phyloP scores from a whole-genome alignment of 1,140 invertebrate species.

The Macrosteles quadrilineatus region DNA sequence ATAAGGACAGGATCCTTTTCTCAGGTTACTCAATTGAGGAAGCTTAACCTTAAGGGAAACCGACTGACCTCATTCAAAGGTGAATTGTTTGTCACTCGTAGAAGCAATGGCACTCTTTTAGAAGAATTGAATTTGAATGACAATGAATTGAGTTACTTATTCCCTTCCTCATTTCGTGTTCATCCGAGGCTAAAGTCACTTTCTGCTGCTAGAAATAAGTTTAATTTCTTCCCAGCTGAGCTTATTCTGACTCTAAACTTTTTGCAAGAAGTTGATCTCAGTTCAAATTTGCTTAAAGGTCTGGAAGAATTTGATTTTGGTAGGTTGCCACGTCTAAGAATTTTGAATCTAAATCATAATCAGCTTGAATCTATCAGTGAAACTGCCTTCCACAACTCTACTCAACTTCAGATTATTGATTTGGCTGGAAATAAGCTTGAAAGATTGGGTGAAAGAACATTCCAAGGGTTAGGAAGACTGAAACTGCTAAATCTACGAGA shows the following conservation, averaged over 20 bases:
- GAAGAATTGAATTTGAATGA: conserved; percentile 72
- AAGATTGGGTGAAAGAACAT: conserved; percentile 72
- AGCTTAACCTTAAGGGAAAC: conserved; percentile 68
- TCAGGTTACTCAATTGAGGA: conserved; percentile 66
- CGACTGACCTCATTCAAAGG: conserved; percentile 74
- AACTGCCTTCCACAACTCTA: conserved; percentile 87
- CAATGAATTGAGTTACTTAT: conserved; percentile 76
- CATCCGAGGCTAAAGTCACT: conserved; percentile 72
- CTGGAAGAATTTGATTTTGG: conserved; percentile 84
- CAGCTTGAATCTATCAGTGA: conserved; percentile 77
- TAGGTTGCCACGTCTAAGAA: conserved; percentile 68
- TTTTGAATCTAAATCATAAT: conserved; percentile 70
- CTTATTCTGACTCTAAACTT: conserved; percentile 66
- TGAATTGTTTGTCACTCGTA: conserved; percentile 71
- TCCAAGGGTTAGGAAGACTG: conserved; percentile 77
- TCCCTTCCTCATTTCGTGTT: conserved; percentile 79
- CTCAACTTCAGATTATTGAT: conserved; percentile 79
- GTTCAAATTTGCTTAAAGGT: conserved; percentile 70
- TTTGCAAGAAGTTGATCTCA: conserved; percentile 73
- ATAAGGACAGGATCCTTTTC: conserved; percentile 70
- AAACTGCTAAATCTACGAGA: conserved; percentile 72
- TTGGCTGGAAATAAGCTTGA: conserved; percentile 74
- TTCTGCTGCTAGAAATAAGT: conserved; percentile 69
- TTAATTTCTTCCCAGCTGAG: conserved; percentile 80
- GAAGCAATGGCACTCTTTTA: conserved; percentile 58